Evolutionary conservation across 2,113 vertebrate species (phyloP), one percentile per base, ranked within the genome.

Genomic region (Aphyosemion australe): DNA sequence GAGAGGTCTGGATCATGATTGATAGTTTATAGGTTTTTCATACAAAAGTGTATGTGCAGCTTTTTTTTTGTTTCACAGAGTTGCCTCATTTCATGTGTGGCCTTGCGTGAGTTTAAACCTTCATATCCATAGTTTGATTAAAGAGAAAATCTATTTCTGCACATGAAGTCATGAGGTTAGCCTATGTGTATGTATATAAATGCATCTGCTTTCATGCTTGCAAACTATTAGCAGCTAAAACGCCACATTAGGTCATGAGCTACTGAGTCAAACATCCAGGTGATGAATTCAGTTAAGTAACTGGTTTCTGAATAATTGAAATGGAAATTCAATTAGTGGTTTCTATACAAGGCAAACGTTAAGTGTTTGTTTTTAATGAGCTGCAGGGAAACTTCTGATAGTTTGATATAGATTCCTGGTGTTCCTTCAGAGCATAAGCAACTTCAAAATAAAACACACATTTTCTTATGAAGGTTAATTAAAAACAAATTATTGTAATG

Each of bases 291-390:
- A 65, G 61, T 18, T 18, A 19, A 47, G 45, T 65, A 51, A 72
- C 32, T 80, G 41, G 37, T 51, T 61, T 68, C 26, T 62, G 54
- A 63, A 75, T 80, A 61, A 72, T 47, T 74, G 19, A 41, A 81
- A 72, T 45, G 11, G 42, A 57, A 53, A 57, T 76, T 65, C 14
- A 57, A 66, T 79, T 75, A 65, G 32, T n/a, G 50, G 39, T 57
- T n/a, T 1, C 18, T 14, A 6, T 70, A 52, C 34, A 18, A 52
- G 32, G 32, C 20, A 60, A 14, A 66, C 26, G 52, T 0, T 47
- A 20, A 21, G 43, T 9, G 37, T 52, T 5, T 18, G 62, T 51
- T 56, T 79, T 60, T 21, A 63, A 59, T 47, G 46, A 48, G 47
- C 12, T 45, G 49, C 19, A 52, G 34, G 34, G 34, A 26, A 26